Base-by-base conservation (phyloP, 2,888 invertebrate genomes). In the Phyllotreta cruciferae region DNA sequence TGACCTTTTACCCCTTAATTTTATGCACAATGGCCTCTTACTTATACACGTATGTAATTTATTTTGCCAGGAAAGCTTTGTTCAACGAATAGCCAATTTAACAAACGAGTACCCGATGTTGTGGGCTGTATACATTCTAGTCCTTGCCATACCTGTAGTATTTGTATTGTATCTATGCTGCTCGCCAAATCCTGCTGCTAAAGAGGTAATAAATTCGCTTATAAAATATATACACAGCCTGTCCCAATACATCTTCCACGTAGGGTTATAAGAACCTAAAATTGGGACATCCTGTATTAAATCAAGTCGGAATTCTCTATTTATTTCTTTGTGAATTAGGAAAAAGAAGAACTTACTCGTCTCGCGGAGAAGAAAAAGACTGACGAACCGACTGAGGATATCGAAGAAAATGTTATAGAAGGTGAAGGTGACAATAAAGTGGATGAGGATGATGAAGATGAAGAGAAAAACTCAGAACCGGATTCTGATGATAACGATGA, bases 71-170 rank as follows among this genome's bases (percentile, higher is more conserved):
- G 93, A 92, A 78, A 91, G 91, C 69, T 83, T 90, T 74, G 84
- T 94, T 82, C 88, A 88, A 76, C 90, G 91, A 74, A 82, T 92
- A 74, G 85, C 92, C 75, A 86, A 87, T 77, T 88, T 89, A 77
- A 91, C 93, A 66, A 90, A 90, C 73, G 90, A 93, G 68, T 88
- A 93, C 79, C 97, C 97, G 36, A 94, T 94, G 91, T 85, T 96
- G 75, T 97, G 94, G 91, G 93, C 88, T 52, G 89, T 94, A 57
- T 91, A 91, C 82, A 86, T 94, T 75, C 82, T 96, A 70, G 87
- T 88, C 63, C 82, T 91, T 75, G 90, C 93, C 76, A 82, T 95
- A 63, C 88, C 96, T 53, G 85, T 96, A 76, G 89, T 93, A 57
- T 83, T 92, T 75, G 79, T 91, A 77, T 85, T 93, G 74, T 94